phyloP scores from a whole-genome alignment of 1,140 invertebrate genomes.

The Apis laboriosa region DNA sequence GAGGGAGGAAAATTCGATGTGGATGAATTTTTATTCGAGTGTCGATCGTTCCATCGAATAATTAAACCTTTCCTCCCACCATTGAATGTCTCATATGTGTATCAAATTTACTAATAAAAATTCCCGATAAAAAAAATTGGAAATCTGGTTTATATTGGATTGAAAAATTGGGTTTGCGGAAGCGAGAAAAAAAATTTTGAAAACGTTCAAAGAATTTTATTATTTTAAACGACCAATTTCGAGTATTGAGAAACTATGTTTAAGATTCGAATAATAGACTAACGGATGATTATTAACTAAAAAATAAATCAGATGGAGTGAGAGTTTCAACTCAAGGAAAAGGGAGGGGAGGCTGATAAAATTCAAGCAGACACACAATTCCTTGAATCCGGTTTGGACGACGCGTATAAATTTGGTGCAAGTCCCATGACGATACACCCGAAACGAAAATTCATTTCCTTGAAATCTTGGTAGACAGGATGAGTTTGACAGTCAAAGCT shows the following conservation, averaged over 20 bases:
- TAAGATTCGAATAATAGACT: no score
- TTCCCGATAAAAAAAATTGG: neutral
- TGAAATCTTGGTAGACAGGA: neutral
- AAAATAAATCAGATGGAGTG: neutral
- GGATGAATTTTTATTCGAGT: slow-evolving; percentile 7
- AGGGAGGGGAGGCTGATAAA: neutral
- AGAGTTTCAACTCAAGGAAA: neutral
- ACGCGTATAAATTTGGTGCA: neutral
- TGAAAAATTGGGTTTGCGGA: neutral
- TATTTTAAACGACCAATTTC: no score
- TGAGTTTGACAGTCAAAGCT: slow-evolving; percentile 32
- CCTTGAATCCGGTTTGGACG: neutral
- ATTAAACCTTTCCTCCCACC: slow-evolving; percentile 8
- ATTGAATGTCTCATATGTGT: neutral
- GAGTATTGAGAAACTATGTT: no score
- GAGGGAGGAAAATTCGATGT: slow-evolving; percentile 1
- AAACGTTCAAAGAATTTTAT: no score
- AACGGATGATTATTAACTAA: no score
- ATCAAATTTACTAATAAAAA: neutral
- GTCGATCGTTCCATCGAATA: slow-evolving; percentile 7
- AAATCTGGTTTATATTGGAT: neutral
- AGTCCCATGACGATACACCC: neutral
- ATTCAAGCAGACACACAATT: neutral
- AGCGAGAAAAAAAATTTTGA: neutral
- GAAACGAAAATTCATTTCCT: slow-evolving; percentile 14